Evolutionary conservation across 35 echinoderm and acorn worm species (phyloP).

Genomic region (Holothuria glaberrima): DNA sequence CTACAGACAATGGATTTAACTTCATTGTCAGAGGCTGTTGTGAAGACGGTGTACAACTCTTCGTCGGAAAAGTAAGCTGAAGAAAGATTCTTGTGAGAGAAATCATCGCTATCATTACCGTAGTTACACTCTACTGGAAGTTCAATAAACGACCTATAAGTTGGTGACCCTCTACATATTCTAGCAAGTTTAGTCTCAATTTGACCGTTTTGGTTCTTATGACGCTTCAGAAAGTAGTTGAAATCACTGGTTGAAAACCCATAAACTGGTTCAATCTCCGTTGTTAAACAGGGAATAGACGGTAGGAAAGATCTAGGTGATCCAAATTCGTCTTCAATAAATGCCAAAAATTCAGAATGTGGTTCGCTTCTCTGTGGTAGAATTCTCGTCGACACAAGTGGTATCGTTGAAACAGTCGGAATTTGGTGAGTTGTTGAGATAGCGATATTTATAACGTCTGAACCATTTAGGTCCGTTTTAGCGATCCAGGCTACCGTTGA

Average conservation of each 20-base stretch:
- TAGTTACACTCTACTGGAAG: neutral
- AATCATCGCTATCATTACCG: neutral
- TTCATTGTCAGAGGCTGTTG: neutral
- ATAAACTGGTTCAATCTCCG: neutral
- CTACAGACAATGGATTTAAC: neutral
- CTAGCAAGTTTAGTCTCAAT: neutral
- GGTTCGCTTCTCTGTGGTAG: neutral
- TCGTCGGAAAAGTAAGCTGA: neutral
- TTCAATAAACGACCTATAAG: conserved; percentile 7
- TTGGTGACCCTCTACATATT: neutral
- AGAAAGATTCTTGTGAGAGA: neutral
- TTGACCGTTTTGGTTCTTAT: neutral
- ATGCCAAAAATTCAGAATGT: neutral
- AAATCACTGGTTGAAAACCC: conserved; percentile 7
- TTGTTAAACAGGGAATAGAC: neutral
- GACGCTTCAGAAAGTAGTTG: neutral
- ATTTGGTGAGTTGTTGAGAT: neutral
- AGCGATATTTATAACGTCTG: neutral
- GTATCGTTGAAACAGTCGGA: neutral
- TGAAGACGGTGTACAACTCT: neutral
- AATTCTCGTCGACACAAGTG: neutral
- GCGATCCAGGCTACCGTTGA: neutral
- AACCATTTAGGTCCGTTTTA: neutral
- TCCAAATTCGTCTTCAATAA: neutral
- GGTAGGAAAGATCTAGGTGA: neutral